A percentile compares a stretch with the other conserved stretches of the same genome.
These are phyloP conservation scores for Rallus limicola DNA, from an alignment of 2,113 vertebrate genomes.

Conservation along the genomic window DNA sequence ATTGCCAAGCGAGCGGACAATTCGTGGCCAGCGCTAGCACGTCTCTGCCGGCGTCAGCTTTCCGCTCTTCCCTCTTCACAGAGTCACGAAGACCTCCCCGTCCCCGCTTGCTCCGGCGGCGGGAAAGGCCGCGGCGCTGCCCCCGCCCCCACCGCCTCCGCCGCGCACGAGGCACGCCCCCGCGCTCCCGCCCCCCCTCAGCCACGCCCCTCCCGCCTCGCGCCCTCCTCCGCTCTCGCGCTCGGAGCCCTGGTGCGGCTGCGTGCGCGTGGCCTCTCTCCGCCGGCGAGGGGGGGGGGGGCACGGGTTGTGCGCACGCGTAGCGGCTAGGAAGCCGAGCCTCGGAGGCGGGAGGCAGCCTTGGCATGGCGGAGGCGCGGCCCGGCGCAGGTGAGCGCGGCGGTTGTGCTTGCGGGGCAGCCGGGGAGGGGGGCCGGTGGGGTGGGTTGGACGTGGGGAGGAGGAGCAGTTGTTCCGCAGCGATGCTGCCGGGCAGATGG, in stretches of 20 bases:
- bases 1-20: fast-evolving
- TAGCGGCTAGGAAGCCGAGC: background rate
- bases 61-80: no score
- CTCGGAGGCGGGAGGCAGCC: fast-evolving
- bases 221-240: background rate
- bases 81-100: fast-evolving
- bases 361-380: constrained; percentile 37
- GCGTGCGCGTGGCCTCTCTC: background rate
- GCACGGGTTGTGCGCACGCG: background rate
- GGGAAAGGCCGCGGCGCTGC: fast-evolving
- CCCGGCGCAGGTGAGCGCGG: background rate
- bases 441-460: no score
- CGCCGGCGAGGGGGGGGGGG: background rate
- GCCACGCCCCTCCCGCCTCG: no score
- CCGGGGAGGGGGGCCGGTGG: no score
- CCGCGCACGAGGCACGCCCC: fast-evolving
- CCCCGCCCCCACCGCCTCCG: fast-evolving
- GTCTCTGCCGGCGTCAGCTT: background rate
- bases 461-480: background rate
- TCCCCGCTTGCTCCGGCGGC: fast-evolving
- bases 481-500: background rate
- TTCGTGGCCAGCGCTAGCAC: background rate
- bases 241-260: background rate
- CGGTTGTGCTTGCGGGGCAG: fast-evolving
- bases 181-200: fast-evolving